Percentiles rank a stretch among this genome's conserved stretches.
Evolutionary conservation across 2,797 vertebrate genomes (phyloP).

Genomic region (Naso thynnoides): DNA sequence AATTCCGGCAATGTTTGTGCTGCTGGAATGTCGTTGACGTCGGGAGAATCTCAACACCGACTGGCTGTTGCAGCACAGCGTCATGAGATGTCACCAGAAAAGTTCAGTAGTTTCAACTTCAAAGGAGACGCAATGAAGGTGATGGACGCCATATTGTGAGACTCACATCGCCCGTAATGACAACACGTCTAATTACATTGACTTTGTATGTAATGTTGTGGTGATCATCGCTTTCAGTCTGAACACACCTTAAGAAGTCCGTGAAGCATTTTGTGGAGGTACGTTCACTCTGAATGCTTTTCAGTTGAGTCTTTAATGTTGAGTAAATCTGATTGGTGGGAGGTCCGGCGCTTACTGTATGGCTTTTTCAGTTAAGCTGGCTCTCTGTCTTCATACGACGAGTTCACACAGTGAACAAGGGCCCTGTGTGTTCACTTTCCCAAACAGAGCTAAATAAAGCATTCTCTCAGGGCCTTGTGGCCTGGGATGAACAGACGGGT

Average conservation of each 20-base stretch:
- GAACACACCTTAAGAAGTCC: background rate
- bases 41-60: too few species aligned
- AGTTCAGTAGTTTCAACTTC: too few species aligned
- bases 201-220: too few species aligned
- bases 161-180: too few species aligned
- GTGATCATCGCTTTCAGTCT: too few species aligned
- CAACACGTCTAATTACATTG: too few species aligned
- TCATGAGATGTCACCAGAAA: too few species aligned
- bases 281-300: constrained; percentile 1
- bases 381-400: constrained; percentile 48
- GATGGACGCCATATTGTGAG: too few species aligned
- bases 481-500: constrained; percentile 40
- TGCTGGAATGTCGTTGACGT: too few species aligned
- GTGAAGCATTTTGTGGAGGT: background rate
- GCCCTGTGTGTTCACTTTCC: constrained; percentile 54
- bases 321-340: constrained; percentile 38
- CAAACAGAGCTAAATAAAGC: constrained; percentile 54
- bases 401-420: constrained; percentile 50
- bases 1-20: too few species aligned
- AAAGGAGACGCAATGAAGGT: too few species aligned
- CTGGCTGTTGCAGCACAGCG: too few species aligned
- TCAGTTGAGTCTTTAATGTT: constrained; percentile 9
- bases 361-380: constrained; percentile 37
- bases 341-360: constrained; percentile 51
- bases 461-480: constrained; percentile 55